Evolutionary conservation across 2,888 invertebrate genomes (phyloP).

Genomic region (Diarsia dahlii): DNA sequence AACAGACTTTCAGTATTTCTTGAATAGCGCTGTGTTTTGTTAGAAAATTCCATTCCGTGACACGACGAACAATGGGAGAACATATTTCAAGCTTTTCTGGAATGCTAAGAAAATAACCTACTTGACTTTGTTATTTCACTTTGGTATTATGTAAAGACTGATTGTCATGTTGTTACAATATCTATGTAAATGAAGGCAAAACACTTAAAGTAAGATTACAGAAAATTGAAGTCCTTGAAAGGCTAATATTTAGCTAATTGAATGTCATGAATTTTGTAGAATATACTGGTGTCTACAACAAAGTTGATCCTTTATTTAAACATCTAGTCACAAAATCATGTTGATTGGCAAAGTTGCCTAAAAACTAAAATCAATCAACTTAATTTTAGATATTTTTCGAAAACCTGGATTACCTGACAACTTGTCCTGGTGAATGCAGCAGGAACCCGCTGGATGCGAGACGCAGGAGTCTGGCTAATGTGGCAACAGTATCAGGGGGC

Average conservation of each 20-base stretch:
- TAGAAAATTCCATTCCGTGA: slow-evolving; percentile 54
- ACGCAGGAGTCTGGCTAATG: too few relatives aligned
- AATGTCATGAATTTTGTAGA: background rate
- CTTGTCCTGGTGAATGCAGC: too few relatives aligned
- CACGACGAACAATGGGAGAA: slow-evolving; percentile 46
- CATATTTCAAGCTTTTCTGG: slow-evolving; percentile 50
- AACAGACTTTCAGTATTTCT: slow-evolving; percentile 46
- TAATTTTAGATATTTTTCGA: background rate
- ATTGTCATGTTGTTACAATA: slow-evolving; percentile 35
- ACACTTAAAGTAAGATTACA: background rate
- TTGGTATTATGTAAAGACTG: slow-evolving; percentile 31
- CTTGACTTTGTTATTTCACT: slow-evolving; percentile 47
- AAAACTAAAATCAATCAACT: background rate
- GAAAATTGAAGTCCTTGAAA: slow-evolving; percentile 8
- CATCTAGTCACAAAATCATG: background rate
- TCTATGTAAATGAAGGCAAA: slow-evolving; percentile 22
- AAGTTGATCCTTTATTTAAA: too few relatives aligned
- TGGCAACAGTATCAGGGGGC: too few relatives aligned
- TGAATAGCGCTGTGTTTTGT: slow-evolving; percentile 45
- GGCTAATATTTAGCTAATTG: background rate
- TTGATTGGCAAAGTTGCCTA: background rate
- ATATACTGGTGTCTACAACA: too few relatives aligned
- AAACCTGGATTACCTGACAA: background rate
- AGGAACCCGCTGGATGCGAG: too few relatives aligned
- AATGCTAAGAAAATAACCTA: slow-evolving; percentile 41